Evolutionary conservation across 1,140 invertebrate species (phyloP), one percentile per base, ranked within the genome.

Genomic region (Acromyrmex heyeri): DNA sequence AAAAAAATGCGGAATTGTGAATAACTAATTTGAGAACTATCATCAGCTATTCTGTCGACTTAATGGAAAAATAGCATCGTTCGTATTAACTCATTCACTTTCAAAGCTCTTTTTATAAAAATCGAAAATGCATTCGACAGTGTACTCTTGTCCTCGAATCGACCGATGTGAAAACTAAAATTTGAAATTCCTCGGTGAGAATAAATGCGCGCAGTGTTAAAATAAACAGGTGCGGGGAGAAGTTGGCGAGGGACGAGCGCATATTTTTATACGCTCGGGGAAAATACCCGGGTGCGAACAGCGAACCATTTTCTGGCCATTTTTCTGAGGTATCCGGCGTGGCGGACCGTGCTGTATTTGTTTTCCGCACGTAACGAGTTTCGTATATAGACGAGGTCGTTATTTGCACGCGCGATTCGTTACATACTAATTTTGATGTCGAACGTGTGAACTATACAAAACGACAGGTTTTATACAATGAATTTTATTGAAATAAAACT

Each of bases 331-430:
- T 83, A 50, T 83, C 57, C 69, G 79, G 38, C 67, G 67, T 50
- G 78, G 48, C 79, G 38, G 27, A 21, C 38, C 69, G 79, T 73
- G 79, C 69, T 83, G 69, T 83, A 83, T 83, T 83, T 83, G 69
- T 83, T 83, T 83, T 83, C 69, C 55, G 55, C 55, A 38, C 69
- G 79, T 83, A 83, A 83, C 79, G 79, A 83, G 79, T 83, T 83
- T 83, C 79, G 79, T 83, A 83, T 83, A 83, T 75, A 83, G 69
- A 75, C 79, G 79, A 48, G 79, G 55, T 83, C 79, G 79, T 83
- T 83, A 83, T 83, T 83, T 83, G 69, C 79, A 83, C 79, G 79
- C 79, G 38, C 69, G 79, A 75, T 83, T 83, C 79, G 79, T 83
- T 83, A 83, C 69, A 83, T 83, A 73, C 79, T 83, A 83, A 83